These are phyloP conservation scores for Noctilio leporinus DNA, from an alignment of 2,113 vertebrate species.

Conservation along the genomic window DNA sequence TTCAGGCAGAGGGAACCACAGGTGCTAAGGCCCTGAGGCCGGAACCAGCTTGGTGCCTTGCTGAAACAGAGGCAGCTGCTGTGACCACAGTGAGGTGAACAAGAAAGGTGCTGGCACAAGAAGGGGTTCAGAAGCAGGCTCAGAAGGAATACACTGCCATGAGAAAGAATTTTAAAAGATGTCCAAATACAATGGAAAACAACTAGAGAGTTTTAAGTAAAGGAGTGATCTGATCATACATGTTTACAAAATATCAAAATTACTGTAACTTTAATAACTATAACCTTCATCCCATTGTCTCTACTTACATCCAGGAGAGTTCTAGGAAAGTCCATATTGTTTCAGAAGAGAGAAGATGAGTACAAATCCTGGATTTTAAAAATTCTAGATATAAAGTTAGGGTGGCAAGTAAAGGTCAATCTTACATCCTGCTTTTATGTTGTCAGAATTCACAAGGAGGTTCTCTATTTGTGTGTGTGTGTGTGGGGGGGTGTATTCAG, in stretches of 20 bases:
- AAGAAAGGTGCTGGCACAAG: neutral
- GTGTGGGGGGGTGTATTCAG: too few relatives aligned
- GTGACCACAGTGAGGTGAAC: neutral
- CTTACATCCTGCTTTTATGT: neutral
- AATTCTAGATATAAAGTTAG: neutral
- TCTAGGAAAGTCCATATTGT: neutral
- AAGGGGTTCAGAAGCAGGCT: neutral
- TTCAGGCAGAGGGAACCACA: neutral
- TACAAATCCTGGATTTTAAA: neutral
- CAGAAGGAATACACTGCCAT: neutral
- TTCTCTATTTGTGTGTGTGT: neutral
- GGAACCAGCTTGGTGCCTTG: neutral
- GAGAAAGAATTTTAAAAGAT: neutral
- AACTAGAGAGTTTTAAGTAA: neutral
- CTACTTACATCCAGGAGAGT: neutral
- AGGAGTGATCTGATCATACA: neutral
- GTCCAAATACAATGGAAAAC: neutral
- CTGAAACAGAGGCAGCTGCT: neutral
- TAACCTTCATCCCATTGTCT: neutral
- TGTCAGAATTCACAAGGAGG: neutral
- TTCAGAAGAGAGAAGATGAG: neutral
- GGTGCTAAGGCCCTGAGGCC: neutral
- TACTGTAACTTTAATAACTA: neutral
- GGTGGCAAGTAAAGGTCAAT: neutral
- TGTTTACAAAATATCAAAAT: neutral